Evolutionary conservation across 2,888 invertebrate species (phyloP), one percentile per base, ranked within the genome.

Genomic region (Rhingia rostrata): DNA sequence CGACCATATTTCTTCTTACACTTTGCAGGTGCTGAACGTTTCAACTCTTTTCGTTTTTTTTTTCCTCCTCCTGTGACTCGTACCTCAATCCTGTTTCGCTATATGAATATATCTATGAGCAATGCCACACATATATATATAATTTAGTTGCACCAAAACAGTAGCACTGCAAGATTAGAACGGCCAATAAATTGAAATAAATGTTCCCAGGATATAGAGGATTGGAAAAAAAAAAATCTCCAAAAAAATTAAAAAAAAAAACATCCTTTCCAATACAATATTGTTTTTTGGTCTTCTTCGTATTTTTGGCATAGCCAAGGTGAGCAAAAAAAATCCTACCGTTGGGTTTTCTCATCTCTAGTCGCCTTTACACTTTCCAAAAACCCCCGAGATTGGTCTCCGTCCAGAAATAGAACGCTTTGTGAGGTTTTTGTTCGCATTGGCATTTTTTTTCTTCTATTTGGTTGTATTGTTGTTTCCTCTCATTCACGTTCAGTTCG

Each of bases 151-250:
- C 70, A 66, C 45, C 78, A 70, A 37, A 10, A 58, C 63, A 64
- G 45, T 39, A 83, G 78, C 73, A 73, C 63, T 69, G 79, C 56
- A 60, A 84, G 83, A 84, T 84, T 84, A 84, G 83, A 74, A 69
- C 73, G 74, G 80, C 84, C 84, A 84, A 84, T 84, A 84, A 84
- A 84, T 84, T 84, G 84, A 84, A 80, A 84, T 84, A 84, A 84
- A 84, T 84, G 84, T 80, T 84, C 84, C 53, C 22, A 75, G 66
- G 84, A 80, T 70, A 70, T 53, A n/a, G 56, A 5, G 41, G 10
- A 58, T 22, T n/a, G 41, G 33, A 75, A 43, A 43, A 9, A 75
- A 10, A 43, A 39, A 9, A 22, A 73, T 45, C 35, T 54, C 53
- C 47, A 14, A 47, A 9, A 47, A 47, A 79, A 56, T 12, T 12